These are phyloP conservation scores for Arnoldichthys spilopterus DNA, from an alignment of 2,797 vertebrate genomes.

Conservation along the genomic window DNA sequence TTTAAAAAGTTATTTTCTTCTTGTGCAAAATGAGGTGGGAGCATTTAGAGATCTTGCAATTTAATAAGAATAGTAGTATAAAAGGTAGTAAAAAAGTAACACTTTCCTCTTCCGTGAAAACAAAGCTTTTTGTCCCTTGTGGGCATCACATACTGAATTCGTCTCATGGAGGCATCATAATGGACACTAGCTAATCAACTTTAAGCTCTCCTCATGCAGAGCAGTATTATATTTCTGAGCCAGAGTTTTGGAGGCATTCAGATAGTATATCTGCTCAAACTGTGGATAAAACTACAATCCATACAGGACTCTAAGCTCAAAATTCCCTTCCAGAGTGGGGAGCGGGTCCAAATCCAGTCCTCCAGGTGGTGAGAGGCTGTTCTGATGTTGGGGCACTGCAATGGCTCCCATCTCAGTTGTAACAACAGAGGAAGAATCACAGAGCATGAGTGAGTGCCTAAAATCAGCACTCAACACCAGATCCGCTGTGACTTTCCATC, in stretches of 20 bases:
- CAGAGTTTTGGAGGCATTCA: not conserved
- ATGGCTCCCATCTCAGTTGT: slow-evolving; percentile 36
- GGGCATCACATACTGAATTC: not conserved
- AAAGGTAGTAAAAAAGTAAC: not conserved
- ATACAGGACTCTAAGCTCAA: not conserved
- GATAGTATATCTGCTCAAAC: slow-evolving; percentile 13
- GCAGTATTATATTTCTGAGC: slow-evolving; percentile 16
- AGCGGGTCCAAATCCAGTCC: slow-evolving; percentile 29
- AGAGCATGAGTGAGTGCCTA: slow-evolving; percentile 30
- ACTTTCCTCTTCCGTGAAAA: not conserved
- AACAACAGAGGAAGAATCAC: slow-evolving; percentile 33
- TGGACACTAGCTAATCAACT: not conserved
- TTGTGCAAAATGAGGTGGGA: not conserved
- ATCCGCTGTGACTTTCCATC: slow-evolving; percentile 26
- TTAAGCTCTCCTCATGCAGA: not conserved
- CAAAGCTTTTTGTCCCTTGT: not conserved
- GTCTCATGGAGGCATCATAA: not conserved
- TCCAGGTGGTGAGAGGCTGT: slow-evolving; percentile 14
- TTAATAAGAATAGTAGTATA: not conserved
- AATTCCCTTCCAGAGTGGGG: slow-evolving; percentile 31
- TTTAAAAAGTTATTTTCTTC: not conserved
- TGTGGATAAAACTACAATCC: slow-evolving; percentile 34
- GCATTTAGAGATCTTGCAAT: no score
- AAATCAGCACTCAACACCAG: slow-evolving; percentile 23
- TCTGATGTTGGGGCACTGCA: slow-evolving; percentile 18